phyloP scores from a whole-genome alignment of 2,797 vertebrate genomes.

The Channallabes apus region DNA sequence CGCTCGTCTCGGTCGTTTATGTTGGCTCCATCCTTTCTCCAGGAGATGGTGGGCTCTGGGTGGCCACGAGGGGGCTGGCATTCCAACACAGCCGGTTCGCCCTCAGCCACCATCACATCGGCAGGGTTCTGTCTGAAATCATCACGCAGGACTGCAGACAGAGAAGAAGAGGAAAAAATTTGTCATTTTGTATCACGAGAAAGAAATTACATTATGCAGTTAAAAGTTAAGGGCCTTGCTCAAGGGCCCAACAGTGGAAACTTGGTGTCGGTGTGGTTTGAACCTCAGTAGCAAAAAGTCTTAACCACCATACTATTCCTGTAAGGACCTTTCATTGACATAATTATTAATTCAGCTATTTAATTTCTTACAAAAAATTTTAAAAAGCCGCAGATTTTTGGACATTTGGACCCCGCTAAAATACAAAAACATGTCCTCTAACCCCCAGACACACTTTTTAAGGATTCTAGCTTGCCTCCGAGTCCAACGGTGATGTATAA shows the following conservation, averaged over 20 bases:
- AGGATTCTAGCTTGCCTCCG: not conserved
- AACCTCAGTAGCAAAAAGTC: no score
- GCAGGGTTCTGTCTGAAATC: slow-evolving; percentile 97
- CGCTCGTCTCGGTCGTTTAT: slow-evolving; percentile 94
- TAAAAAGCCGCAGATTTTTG: not conserved
- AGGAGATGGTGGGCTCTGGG: slow-evolving; percentile 96
- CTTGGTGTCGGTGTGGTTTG: no score
- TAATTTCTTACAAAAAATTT: not conserved
- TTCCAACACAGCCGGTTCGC: slow-evolving; percentile 94
- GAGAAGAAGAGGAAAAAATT: not conserved
- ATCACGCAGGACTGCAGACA: slow-evolving; percentile 86
- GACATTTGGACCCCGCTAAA: not conserved
- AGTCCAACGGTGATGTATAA: slow-evolving; percentile 29
- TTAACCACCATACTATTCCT: not conserved
- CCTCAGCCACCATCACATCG: slow-evolving; percentile 95
- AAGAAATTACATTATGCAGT: not conserved
- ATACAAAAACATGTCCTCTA: not conserved
- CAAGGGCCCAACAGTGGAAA: no score
- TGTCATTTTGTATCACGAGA: not conserved
- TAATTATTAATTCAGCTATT: not conserved
- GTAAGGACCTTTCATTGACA: not conserved
- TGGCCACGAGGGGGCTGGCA: slow-evolving; percentile 95
- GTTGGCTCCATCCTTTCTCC: slow-evolving; percentile 90
- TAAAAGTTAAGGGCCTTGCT: no score
- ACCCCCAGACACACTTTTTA: slow-evolving; percentile 1